A percentile compares a stretch with the other conserved stretches of the same genome.
Conservation (phyloP, 2,113 vertebrate genomes). For the Percopsis transmontana region DNA sequence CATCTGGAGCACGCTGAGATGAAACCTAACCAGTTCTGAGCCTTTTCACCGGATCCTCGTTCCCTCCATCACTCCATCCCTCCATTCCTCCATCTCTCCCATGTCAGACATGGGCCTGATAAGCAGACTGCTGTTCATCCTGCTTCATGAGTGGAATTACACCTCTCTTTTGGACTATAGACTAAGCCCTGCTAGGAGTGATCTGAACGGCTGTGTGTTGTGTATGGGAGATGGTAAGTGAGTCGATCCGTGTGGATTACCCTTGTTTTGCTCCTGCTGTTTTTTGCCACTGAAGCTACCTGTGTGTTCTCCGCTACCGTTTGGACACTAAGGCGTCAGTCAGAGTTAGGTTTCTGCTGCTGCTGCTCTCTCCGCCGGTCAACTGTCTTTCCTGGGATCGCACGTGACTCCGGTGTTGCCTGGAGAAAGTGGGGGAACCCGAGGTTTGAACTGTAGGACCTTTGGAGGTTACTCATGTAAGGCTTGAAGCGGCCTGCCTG, state of each 20-base stretch:
- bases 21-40: slow-evolving; percentile 55
- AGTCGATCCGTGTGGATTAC: slow-evolving; percentile 8
- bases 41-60: slow-evolving; percentile 49
- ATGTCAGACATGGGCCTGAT: slow-evolving; percentile 76
- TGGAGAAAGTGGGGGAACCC: slow-evolving; percentile 22
- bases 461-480: slow-evolving; percentile 17
- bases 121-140: slow-evolving; percentile 71
- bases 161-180: slow-evolving; percentile 58
- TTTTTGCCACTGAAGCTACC: slow-evolving; percentile 5
- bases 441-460: slow-evolving; percentile 38
- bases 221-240: slow-evolving; percentile 14
- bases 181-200: slow-evolving; percentile 37
- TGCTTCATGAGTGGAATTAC: slow-evolving; percentile 78
- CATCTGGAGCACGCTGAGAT: slow-evolving; percentile 52
- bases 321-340: slow-evolving; percentile 44
- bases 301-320: slow-evolving; percentile 30
- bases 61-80: slow-evolving; percentile 35
- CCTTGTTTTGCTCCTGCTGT: slow-evolving; percentile 9
- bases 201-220: slow-evolving; percentile 20
- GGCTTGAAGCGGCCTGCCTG: slow-evolving; percentile 18
- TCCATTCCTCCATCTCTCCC: slow-evolving; percentile 40
- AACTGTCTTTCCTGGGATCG: slow-evolving; percentile 33
- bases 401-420: slow-evolving; percentile 20
- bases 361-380: slow-evolving; percentile 34
- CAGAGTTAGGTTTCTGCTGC: slow-evolving; percentile 9